Evolutionary conservation across 2,797 vertebrate species (phyloP), one percentile per base, ranked within the genome.

Genomic region (Artibeus jamaicensis): DNA sequence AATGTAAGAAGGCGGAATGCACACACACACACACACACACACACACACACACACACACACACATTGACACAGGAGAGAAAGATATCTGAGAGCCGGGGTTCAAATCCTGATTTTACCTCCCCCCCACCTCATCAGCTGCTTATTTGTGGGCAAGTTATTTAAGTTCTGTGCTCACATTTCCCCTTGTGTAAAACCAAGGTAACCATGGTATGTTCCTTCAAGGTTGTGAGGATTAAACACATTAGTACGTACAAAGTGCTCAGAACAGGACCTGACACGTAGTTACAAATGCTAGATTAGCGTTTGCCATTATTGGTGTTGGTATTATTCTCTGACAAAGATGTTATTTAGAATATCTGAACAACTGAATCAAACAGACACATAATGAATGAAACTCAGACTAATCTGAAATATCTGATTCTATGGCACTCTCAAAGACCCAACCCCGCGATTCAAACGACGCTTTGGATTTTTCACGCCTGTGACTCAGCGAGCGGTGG

Each of bases 1-100:
- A 94, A 93, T 85, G 5, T 70, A 93, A 97, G 87, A 88, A 89
- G 70, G 79, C 48, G 34, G 65, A 48, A 55, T 3, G 44, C 22
- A 65, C 24, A 39, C 71, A 62, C 44, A 76, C 46, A 71, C 57
- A 46, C 50, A 65, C 42, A 46, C 50, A 76, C 46, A 71, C 57
- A 46, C 50, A 65, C 42, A 46, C 50, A 65, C 50, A 71, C 39
- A 42, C 4, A 42, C 39, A 42, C 4, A 65, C 50, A 71, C 8
- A 29, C 15, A 71, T 46, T 24, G 77, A 82, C 37, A 73, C 48
- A 89, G 62, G 37, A 70, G 37, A 70, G 59, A 79, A 34, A 34
- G 32, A 48, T 34, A 81, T 67, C 67, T 84, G 53, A 83, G 46
- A 89, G 42, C 34, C n/a, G 62, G 53, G n/a, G 29, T 94, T 89